These are phyloP conservation scores for Cynopterus sphinx DNA, from an alignment of 2,797 vertebrate genomes.

Conservation along the genomic window DNA sequence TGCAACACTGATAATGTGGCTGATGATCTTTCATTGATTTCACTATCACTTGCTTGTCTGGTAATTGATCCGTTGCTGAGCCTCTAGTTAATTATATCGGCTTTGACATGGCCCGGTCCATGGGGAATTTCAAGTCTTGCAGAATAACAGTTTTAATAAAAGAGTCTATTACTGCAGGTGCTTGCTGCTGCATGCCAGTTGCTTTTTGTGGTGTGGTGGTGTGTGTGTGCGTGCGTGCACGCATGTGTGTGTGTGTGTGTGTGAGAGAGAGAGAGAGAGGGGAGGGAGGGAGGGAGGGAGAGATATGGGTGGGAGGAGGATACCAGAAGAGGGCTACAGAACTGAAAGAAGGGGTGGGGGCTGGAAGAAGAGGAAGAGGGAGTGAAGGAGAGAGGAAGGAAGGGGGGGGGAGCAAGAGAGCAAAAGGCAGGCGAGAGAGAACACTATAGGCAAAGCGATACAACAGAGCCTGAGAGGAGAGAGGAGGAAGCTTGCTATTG, in stretches of 20 bases:
- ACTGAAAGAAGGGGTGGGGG: slow-evolving; percentile 74
- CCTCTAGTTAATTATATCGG: slow-evolving; percentile 99
- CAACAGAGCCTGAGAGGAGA: slow-evolving; percentile 84
- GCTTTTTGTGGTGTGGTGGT: slow-evolving; percentile 78
- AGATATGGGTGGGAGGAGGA: background rate
- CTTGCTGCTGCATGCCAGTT: slow-evolving; percentile 88
- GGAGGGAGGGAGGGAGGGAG: background rate
- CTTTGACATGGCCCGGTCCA: slow-evolving; percentile 97
- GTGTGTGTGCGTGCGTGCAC: slow-evolving; percentile 22
- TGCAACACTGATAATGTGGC: slow-evolving; percentile 99
- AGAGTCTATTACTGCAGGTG: slow-evolving; percentile 94
- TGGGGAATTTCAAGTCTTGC: slow-evolving; percentile 97
- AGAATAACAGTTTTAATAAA: slow-evolving; percentile 99
- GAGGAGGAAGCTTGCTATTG: slow-evolving; percentile 89
- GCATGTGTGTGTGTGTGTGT: background rate
- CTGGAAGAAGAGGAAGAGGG: slow-evolving; percentile 67
- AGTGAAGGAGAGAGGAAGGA: slow-evolving; percentile 64
- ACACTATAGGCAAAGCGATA: slow-evolving; percentile 66
- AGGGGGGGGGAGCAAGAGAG: slow-evolving; percentile 57
- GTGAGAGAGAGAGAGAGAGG: background rate
- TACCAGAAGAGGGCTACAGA: slow-evolving; percentile 80
- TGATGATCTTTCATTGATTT: slow-evolving; percentile 99
- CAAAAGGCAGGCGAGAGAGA: slow-evolving; percentile 68
- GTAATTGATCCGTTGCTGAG: slow-evolving; percentile 99
- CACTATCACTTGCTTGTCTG: slow-evolving; percentile 99